Base-by-base conservation (phyloP, 2,888 invertebrate species). In the Eupithecia centaureata region DNA sequence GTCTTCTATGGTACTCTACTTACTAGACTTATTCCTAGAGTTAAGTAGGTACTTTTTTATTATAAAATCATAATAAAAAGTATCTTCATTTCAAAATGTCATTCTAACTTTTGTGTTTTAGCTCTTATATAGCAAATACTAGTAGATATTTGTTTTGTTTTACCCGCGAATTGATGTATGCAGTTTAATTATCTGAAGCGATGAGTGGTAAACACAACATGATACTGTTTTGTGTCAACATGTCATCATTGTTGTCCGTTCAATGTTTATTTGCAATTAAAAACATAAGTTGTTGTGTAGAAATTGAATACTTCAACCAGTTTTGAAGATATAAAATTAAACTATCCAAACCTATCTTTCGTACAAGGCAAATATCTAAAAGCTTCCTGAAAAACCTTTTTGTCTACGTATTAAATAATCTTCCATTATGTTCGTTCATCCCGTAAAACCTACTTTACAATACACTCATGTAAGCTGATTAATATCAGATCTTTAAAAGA, bases 401-500 rank as follows among this genome's bases (percentile, higher is more conserved):
- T 47, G 22, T 22, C 22, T 22, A 22, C 3, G 47, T 47, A 47
- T 47, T 22, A 47, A 47, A 47, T 47, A 22, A 47, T 47, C 47
- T 47, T 47, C 22, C 47, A 18, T 47, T 47, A 22, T 47, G 22
- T 47, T 22, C 12, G 1, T 22, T 47, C 1, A 47, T 47, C 47
- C 47, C 12, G 1, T 47, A 22, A 47, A 7, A 47, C 22, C 47
- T 47, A 47, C 47, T 47, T 47, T 22, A 47, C 8, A 47, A 22
- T 25, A 47, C 12, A 52, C 51, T 52, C 13, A 52, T 22, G 22
- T 54, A 56, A 56, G 54, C 54, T n/a, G 30, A 27, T 28, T 54
- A 2, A 54, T 27, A 28, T 54, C 25, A 10, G 54, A 28, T n/a
- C 52, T 52, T 5, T 27, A 54, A n/a, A 8, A 30, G 10, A 54